Evolutionary conservation across 2,113 vertebrate genomes (phyloP), one percentile per base, ranked within the genome.

Genomic region (Calypte anna): DNA sequence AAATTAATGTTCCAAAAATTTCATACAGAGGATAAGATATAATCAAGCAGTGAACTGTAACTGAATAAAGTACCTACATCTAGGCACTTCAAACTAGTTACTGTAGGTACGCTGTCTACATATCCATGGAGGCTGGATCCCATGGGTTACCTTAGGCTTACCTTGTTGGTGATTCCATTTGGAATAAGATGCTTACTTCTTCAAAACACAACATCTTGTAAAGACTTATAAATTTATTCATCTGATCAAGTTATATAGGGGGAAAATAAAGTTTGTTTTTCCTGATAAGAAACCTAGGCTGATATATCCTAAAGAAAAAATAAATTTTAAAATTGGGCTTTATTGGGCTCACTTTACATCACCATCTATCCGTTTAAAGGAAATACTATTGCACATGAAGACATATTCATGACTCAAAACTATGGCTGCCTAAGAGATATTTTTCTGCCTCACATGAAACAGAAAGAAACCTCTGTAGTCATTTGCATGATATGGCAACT

Each of bases 1-100:
- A 31, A 28, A 59, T 21, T 5, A 33, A 5, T 0, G 0, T 22
- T 5, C 15, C 51, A 12, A 4, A 66, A 3, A 70, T 59, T 95
- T 58, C 43, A 27, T 38, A 30, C 10, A 43, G 25, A 72, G 25
- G 25, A 61, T 12, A 55, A 22, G 20, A 53, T 15, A 3, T 51
- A 7, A 46, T 40, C 61, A 53, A 44, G 40, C 72, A 48, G 8
- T 19, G n/a, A 88, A n/a, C 25, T 25, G 12, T 9, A 58, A 23
- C 15, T 54, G 30, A 69, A 33, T 5, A 81, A 43, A 31, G 21
- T 12, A 31, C 68, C 20, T 57, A 7, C 14, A 13, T 61, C 22
- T 5, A 2, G 13, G 14, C 8, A 31, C 7, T 43, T 6, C 43
- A 28, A 70, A 36, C 14, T 25, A 27, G 10, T 28, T 77, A 36